Evolutionary conservation across 2,888 invertebrate genomes (phyloP).

Genomic region (Eupithecia tripunctaria): DNA sequence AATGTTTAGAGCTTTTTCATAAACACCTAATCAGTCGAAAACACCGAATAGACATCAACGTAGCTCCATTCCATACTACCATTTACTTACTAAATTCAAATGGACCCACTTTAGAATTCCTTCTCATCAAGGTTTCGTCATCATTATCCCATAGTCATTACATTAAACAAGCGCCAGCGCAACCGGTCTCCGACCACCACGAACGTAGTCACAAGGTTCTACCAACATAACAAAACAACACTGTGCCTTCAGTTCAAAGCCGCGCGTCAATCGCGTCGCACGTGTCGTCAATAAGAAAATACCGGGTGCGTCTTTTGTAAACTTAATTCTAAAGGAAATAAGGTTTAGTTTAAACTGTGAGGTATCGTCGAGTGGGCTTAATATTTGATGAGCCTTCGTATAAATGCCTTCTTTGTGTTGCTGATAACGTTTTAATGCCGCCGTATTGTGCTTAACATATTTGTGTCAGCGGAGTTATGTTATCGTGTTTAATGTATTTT

Average conservation of each 20-base stretch:
- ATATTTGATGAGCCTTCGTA: slow-evolving; percentile 52
- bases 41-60: background rate
- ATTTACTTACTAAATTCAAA: background rate
- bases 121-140: slow-evolving; percentile 3
- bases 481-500: slow-evolving; percentile 1
- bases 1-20: background rate
- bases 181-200: slow-evolving; percentile 56
- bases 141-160: slow-evolving; percentile 2
- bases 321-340: slow-evolving; percentile 35
- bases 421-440: slow-evolving; percentile 28
- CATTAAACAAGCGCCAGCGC: slow-evolving; percentile 12
- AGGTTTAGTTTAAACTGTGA: slow-evolving; percentile 23
- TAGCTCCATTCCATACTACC: background rate
- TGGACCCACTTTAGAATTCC: background rate
- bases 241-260: slow-evolving; percentile 62
- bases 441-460: slow-evolving; percentile 2
- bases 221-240: slow-evolving; percentile 68
- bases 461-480: background rate
- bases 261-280: slow-evolving; percentile 72
- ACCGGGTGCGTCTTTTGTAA: slow-evolving; percentile 67
- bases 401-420: slow-evolving; percentile 48
- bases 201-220: slow-evolving; percentile 77
- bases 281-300: slow-evolving; percentile 60
- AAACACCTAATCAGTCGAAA: background rate
- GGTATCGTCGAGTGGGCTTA: slow-evolving; percentile 42